Base-by-base conservation (phyloP, 2,113 vertebrate genomes). In the Oxyruncus cristatus region DNA sequence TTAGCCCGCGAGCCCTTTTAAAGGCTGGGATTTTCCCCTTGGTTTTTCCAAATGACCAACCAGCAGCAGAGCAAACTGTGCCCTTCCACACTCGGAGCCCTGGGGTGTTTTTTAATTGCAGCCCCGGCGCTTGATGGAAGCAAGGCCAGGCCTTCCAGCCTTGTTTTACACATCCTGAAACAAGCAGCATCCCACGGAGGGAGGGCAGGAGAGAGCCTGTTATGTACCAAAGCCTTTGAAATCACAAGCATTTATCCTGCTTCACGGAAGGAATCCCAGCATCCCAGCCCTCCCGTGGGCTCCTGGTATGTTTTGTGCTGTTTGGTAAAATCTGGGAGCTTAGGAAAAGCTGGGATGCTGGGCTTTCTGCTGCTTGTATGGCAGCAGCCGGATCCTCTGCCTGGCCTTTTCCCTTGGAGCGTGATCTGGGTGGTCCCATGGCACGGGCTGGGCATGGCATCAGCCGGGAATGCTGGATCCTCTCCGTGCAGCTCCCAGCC, bases 1-100 rank as follows among this genome's bases (percentile, higher is more conserved):
- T 94, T 89, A 93, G 70, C 61, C 80, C 80, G 77, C 15, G 3
- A 71, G 55, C 30, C 49, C 61, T 87, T 84, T 68, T 53, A 56
- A 74, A 80, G 65, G 59, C 50, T 71, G 42, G 79, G 70, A 46
- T 73, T 79, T 85, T 80, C 85, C 79, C 75, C 58, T 82, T 50
- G 70, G 30, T 78, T 89, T 93, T 93, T 89, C 79, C 85, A 53
- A 83, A 75, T 26, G 61, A 28, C 58, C 5, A 30, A n/a, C 44
- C 71, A 58, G 67, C 67, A 49, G 53, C 2, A 0, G 26, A 53
- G 67, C 88, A 76, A 82, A 56, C 37, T 2, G 2, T 33, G 58
- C 22, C 5, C 27, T 52, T 76, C 89, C 75, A 42, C 3, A 2
- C 53, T 37, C 14, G 12, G 58, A 81, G 63, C 78, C 26, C 46